These are phyloP conservation scores for Nesogale talazaci DNA, from an alignment of 2,113 vertebrate species.

Conservation along the genomic window DNA sequence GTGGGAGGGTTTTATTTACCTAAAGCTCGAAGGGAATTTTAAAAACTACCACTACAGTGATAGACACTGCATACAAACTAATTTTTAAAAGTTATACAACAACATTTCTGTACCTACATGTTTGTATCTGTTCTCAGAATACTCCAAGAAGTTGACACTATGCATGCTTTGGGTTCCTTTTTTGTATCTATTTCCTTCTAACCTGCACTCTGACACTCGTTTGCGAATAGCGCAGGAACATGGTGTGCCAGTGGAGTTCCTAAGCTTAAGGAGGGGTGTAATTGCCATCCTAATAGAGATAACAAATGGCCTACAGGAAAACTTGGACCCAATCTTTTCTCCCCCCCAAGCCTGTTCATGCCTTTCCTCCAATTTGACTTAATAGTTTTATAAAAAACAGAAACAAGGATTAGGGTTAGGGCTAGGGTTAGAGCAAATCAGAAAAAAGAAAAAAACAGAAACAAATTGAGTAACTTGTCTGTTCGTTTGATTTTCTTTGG, in stretches of 20 bases:
- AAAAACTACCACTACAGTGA: not conserved
- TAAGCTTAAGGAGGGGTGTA: not conserved
- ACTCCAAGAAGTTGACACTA: not conserved
- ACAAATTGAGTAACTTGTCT: conserved; percentile 70
- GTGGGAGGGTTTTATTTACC: not conserved
- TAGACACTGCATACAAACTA: not conserved
- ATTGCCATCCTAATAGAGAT: not conserved
- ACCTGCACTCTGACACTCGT: not conserved
- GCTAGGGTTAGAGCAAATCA: no score
- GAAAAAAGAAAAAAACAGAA: not conserved
- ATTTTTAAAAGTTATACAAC: no score
- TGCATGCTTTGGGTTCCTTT: not conserved
- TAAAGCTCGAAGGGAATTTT: not conserved
- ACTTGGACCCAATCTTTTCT: not conserved
- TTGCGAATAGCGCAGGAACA: not conserved
- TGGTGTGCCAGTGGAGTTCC: not conserved
- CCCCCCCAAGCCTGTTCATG: not conserved
- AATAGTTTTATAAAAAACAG: conserved; percentile 64
- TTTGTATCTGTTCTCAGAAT: not conserved
- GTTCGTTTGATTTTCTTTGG: conserved; percentile 74
- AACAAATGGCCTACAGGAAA: not conserved
- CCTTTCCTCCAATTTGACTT: not conserved
- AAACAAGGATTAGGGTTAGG: no score
- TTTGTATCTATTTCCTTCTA: not conserved
- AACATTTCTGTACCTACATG: not conserved